Base-by-base conservation (phyloP, 2,888 invertebrate genomes). In the Tetropium fuscum region DNA sequence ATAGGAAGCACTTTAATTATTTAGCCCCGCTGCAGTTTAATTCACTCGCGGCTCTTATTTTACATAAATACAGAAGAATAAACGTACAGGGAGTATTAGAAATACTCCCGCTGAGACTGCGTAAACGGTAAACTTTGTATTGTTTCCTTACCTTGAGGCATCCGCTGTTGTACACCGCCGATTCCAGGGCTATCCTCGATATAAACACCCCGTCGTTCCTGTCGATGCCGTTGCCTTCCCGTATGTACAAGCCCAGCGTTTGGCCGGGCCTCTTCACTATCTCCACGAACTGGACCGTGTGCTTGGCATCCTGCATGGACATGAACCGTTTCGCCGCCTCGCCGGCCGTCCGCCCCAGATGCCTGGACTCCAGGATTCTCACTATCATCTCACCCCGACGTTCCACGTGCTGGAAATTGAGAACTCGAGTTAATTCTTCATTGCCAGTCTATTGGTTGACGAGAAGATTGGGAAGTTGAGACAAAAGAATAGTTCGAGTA, bases 191-290 rank as follows among this genome's bases (percentile, higher is more conserved):
- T 79, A 96, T 94, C 74, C 94, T 85, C 5, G 98, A 98, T 82
- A 99, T 98, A 85, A 99, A 99, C 62, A 99, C 98, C 40, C 99
- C 99, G 76, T 97, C 97, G 41, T 90, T 90, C 62, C 97, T 88
- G 75, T 96, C 95, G 53, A 93, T 89, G n/a, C 98, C 98, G 78
- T 99, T 98, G n/a, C 98, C 98, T 87, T 99, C 98, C 32, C 98
- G 88, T 77, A 99, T 98, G 82, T 99, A 99, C 60, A 99, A 87
- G 36, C 99, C 99, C 65, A 99, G 85, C 22, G 98, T 98, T 83
- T 99, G 98, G 8, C 98, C 99, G 0, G 99, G 99, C 73, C 98
- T 88, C 83, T 99, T 99, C 69, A 99, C 97, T 77, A 99, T 98
- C 84, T 99, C 99, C 72, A 99, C 97, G 78, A 97, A 89, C 81